phyloP scores from a whole-genome alignment of 2,113 vertebrate species.

The Urocitellus parryii region DNA sequence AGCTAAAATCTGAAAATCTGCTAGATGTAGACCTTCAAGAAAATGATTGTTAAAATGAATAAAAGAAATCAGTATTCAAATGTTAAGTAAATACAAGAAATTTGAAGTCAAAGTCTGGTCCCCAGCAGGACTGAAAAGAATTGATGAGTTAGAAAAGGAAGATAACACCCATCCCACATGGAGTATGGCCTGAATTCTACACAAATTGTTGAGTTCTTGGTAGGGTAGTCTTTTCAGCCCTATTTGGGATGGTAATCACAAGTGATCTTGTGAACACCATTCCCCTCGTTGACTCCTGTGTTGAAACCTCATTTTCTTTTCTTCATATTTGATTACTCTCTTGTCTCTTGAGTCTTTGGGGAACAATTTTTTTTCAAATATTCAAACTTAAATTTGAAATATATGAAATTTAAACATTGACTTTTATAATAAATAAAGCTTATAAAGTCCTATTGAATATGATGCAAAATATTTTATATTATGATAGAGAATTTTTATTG shows the following conservation, averaged over 20 bases:
- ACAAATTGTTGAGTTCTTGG: no score
- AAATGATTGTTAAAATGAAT: background rate
- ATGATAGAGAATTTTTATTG: background rate
- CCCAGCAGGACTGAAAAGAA: background rate
- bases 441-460: background rate
- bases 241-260: no score
- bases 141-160: background rate
- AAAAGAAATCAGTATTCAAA: background rate
- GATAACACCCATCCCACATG: background rate
- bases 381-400: background rate
- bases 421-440: background rate
- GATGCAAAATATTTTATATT: background rate
- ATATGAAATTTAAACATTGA: conserved; percentile 3
- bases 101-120: background rate
- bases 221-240: background rate
- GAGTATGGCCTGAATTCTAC: background rate
- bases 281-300: background rate
- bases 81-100: background rate
- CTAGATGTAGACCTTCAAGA: background rate
- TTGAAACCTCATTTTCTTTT: background rate
- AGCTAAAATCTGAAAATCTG: background rate
- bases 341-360: background rate
- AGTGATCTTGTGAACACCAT: background rate
- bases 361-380: background rate
- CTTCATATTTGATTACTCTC: background rate